Base-by-base conservation (phyloP, 1,140 invertebrate species). In the Heliconius eleuchia region DNA sequence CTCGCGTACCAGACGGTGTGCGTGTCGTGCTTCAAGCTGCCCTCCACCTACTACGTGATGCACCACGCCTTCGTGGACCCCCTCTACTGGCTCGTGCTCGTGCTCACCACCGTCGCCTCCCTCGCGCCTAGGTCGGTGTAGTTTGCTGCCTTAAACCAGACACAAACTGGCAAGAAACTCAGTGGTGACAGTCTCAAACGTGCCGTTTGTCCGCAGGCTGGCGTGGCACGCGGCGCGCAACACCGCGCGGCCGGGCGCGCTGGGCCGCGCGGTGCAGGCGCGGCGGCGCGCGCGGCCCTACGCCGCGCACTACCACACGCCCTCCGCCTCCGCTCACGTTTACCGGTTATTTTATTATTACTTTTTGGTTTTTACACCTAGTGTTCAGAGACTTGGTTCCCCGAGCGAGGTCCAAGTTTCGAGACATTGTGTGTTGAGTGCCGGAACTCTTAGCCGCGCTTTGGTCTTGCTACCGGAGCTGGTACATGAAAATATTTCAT, bases 11-110 rank as follows among this genome's bases (percentile, higher is more conserved):
- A 98, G 93, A 95, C 96, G 3, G 89, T 97, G 80, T 98, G 97
- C 88, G 95, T 97, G 55, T 96, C 96, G 84, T 98, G 97, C 89
- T 96, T 98, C 87, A 97, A 96, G 71, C 93, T 98, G 77, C 97
- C 97, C 37, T 97, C 96, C 86, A 98, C 97, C 27, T 98, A 97
- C 94, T 97, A 97, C 96, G 97, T 99, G 30, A 97, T 99, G 92
- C 96, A 97, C 89, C 96, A 96, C 88, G 96, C 97, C 34, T 95
- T 99, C 82, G 92, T 91, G 52, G 96, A 97, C 78, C 95, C 96
- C 5, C 95, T 96, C 16, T 98, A 98, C 95, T 99, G 98, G 97
- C 95, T 98, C 30, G 96, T 97, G 50, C 96, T 98, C 52, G 79
- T 97, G 50, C 90, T 99, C 70, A 96, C 97, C 66, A 96, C 96